Conservation (phyloP, 2,888 invertebrate species). For the Oligia strigilis region DNA sequence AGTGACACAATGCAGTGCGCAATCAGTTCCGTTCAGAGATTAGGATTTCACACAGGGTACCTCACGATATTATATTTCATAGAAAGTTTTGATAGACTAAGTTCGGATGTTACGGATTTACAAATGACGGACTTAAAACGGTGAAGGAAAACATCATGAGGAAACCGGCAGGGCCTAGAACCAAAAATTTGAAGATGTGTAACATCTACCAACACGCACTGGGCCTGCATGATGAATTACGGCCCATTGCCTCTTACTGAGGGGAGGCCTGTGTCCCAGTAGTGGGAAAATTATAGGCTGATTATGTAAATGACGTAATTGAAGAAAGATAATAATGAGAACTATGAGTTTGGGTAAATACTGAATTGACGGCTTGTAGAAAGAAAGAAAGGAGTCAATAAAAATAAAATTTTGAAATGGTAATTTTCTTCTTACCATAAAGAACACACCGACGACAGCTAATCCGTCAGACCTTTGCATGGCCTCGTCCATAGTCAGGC, state of each 20-base stretch:
- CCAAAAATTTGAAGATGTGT: too few species aligned
- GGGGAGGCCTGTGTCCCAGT: too few species aligned
- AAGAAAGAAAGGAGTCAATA: not conserved
- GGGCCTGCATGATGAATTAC: too few species aligned
- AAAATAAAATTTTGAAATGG: not conserved
- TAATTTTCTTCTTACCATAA: constrained; percentile 73
- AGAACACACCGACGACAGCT: constrained; percentile 80
- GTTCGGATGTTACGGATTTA: not conserved
- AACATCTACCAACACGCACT: too few species aligned
- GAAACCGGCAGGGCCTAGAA: too few species aligned
- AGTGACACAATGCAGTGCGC: not conserved
- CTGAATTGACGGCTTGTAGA: not conserved
- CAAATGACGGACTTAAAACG: not conserved
- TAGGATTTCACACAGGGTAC: not conserved
- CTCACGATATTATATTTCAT: not conserved
- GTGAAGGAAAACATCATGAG: too few species aligned
- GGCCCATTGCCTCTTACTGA: too few species aligned
- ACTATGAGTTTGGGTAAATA: too few species aligned
- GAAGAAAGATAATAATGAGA: too few species aligned
- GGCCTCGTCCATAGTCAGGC: constrained; percentile 78
- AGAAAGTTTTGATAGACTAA: not conserved
- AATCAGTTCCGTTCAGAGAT: not conserved
- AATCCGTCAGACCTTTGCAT: constrained; percentile 79
- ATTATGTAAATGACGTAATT: too few species aligned
- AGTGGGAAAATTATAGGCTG: too few species aligned